phyloP scores from a whole-genome alignment of 2,888 invertebrate species.

The Archips xylosteana region DNA sequence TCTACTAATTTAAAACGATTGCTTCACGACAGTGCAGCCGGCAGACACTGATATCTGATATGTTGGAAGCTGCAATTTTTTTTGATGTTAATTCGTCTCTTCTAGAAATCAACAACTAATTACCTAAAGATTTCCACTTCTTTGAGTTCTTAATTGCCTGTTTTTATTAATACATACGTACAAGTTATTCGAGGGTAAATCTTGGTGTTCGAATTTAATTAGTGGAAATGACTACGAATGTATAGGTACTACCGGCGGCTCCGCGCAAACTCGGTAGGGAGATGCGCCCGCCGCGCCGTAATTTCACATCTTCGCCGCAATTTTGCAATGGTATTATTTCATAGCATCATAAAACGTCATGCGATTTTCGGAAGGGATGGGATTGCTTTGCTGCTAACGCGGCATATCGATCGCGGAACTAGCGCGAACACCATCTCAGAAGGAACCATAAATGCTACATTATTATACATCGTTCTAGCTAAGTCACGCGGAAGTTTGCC shows the following conservation, averaged over 20 bases:
- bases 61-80: not conserved
- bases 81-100: not conserved
- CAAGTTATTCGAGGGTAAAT: not conserved
- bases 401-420: constrained; percentile 57
- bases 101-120: too few relatives aligned
- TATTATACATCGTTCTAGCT: not conserved
- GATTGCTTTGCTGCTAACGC: constrained; percentile 57
- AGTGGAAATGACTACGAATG: not conserved
- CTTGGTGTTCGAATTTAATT: constrained; percentile 12
- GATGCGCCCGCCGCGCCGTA: constrained; percentile 42
- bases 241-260: constrained; percentile 1
- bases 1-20: too few relatives aligned
- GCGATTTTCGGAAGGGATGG: constrained; percentile 58
- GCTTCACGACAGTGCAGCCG: not conserved
- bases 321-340: constrained; percentile 55
- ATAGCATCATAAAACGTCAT: constrained; percentile 58
- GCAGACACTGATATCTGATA: not conserved
- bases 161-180: not conserved
- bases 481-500: not conserved
- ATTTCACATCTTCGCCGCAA: constrained; percentile 47
- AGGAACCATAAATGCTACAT: constrained; percentile 3
- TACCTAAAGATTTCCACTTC: too few relatives aligned
- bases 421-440: constrained; percentile 52
- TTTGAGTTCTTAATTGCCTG: too few relatives aligned
- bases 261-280: constrained; percentile 32